Evolutionary conservation across 2,797 vertebrate genomes (phyloP).

Genomic region (Oryzias dopingdopingensis): DNA sequence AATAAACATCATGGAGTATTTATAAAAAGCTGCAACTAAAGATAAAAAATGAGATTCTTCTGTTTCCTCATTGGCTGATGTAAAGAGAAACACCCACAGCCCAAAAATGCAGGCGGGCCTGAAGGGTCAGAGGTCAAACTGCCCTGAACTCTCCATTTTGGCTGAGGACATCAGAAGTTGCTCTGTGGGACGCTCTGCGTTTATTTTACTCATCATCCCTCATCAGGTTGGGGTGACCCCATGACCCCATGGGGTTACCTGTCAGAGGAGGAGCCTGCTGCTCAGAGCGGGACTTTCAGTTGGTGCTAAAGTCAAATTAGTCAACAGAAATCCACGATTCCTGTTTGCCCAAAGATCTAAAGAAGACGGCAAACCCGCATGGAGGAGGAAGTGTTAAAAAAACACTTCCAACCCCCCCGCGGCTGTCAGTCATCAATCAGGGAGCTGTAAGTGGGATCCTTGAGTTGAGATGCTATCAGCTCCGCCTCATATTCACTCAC

Average conservation of each 20-base stretch:
- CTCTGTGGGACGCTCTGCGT: slow-evolving; percentile 67
- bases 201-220: slow-evolving; percentile 78
- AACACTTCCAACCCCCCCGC: slow-evolving; percentile 49
- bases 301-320: too few species aligned
- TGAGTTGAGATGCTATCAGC: slow-evolving; percentile 80
- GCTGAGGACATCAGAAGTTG: slow-evolving; percentile 68
- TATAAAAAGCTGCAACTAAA: too few species aligned
- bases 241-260: slow-evolving; percentile 76
- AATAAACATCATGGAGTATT: too few species aligned
- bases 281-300: slow-evolving; percentile 24
- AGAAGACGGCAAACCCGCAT: slow-evolving; percentile 55
- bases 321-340: background rate
- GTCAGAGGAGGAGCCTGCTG: slow-evolving; percentile 61
- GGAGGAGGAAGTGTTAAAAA: slow-evolving; percentile 57
- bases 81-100: slow-evolving; percentile 1
- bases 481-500: slow-evolving; percentile 76
- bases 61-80: too few species aligned
- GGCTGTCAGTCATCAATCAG: slow-evolving; percentile 79
- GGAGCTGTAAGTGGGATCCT: slow-evolving; percentile 78
- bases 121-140: too few species aligned
- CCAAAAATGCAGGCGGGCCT: slow-evolving; percentile 38
- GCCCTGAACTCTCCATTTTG: slow-evolving; percentile 64
- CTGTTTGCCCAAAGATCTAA: slow-evolving; percentile 51
- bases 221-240: slow-evolving; percentile 67
- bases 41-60: too few species aligned